Evolutionary conservation across 2,888 invertebrate genomes (phyloP), one percentile per base, ranked within the genome.

Genomic region (Caenorhabditis sp.): DNA sequence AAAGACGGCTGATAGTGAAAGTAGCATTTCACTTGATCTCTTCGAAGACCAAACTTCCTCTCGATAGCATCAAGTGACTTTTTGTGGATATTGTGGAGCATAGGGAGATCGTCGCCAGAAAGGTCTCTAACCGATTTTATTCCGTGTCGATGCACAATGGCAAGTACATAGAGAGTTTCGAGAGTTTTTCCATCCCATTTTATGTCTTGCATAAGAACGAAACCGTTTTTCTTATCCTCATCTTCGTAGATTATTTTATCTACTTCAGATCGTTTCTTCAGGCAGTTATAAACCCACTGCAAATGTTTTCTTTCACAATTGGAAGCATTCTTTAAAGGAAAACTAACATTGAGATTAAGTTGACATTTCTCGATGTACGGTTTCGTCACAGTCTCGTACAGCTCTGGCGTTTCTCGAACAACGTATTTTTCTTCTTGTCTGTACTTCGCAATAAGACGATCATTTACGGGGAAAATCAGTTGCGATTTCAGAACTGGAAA

Each of bases 211-310:
- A 96, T 88, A 13, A 99, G 90, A 13, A 98, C 91, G 89, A 97
- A 98, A 0, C 97, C 96, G 78, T 90, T 93, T 46, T 92, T 92
- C 1, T 93, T 92, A 89, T 95, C 93, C 5, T 92, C 85, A 89
- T 95, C 94, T 89, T 95, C 94, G 89, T 93, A 94, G 6, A 96
- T 92, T 52, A 99, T 93, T 79, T 95, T 92, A 24, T 98, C 96
- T 2, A 92, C 91, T 91, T 99, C 99, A 50, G 93, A 93, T 89
- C 94, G 95, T 87, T 95, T 95, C 65, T 95, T 94, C 59, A 99
- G 90, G 78, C 99, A 95, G 90, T 99, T 99, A 90, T 95, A 94
- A 0, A 98, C 94, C 99, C 99, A 99, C 95, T 96, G 90, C 20
- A 93, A 92, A 20, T 17, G 2, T 13, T 20, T 2, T 26, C 2